Evolutionary conservation across 2,113 vertebrate genomes (phyloP).

Genomic region (Tragelaphus strepsiceros): DNA sequence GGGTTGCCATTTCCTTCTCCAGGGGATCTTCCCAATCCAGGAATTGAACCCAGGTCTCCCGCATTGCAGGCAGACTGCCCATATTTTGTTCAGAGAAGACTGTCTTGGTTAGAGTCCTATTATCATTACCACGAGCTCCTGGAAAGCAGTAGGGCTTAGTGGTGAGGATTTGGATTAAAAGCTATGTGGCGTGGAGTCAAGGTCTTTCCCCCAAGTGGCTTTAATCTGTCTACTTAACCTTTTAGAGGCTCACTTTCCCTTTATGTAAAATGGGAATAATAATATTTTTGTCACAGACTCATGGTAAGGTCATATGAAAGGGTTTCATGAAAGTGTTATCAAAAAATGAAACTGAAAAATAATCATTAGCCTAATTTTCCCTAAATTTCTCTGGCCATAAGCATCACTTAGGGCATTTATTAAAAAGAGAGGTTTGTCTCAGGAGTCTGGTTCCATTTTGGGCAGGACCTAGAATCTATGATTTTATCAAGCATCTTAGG

Average conservation of each 20-base stretch:
- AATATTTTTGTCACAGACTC: neutral
- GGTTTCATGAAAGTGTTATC: neutral
- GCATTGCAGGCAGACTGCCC: neutral
- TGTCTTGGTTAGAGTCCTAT: neutral
- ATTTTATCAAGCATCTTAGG: neutral
- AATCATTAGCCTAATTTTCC: neutral
- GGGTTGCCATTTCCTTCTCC: neutral
- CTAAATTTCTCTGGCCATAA: neutral
- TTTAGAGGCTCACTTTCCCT: neutral
- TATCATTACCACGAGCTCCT: neutral
- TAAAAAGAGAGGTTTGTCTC: neutral
- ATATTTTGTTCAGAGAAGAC: neutral
- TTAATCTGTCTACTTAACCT: neutral
- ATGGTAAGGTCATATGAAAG: neutral
- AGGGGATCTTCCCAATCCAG: neutral
- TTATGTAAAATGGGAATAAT: neutral
- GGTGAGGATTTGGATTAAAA: neutral
- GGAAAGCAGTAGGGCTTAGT: neutral
- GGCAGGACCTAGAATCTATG: neutral
- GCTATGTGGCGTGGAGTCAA: neutral
- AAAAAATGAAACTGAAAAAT: constrained; percentile 22
- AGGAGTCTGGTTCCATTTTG: neutral
- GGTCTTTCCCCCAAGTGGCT: neutral
- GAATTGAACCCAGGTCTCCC: neutral
- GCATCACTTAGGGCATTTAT: neutral